phyloP scores from a whole-genome alignment of 2,113 vertebrate genomes.

The Catagonus wagneri region DNA sequence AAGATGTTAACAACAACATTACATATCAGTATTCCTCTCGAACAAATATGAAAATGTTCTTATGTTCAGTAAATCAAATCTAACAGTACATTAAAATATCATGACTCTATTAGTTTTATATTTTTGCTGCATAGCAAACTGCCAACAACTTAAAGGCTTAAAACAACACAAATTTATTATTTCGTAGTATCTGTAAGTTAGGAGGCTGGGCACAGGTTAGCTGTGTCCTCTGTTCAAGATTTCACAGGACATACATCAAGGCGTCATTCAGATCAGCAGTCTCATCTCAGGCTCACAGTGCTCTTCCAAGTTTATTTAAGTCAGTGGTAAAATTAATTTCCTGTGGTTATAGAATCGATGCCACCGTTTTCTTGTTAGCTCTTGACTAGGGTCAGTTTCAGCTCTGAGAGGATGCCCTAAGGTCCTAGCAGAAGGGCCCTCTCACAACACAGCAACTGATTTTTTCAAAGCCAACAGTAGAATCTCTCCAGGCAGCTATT shows the following conservation, averaged over 20 bases:
- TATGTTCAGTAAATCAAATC: not conserved
- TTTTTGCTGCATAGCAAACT: not conserved
- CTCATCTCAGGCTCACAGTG: not conserved
- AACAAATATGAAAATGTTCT: not conserved
- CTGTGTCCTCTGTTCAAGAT: not conserved
- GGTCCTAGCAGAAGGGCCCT: too few relatives aligned
- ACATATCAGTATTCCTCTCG: not conserved
- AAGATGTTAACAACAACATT: not conserved
- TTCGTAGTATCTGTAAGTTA: not conserved
- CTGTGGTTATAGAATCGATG: not conserved
- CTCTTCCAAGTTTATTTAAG: not conserved
- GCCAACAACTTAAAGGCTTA: not conserved
- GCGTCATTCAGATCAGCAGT: not conserved
- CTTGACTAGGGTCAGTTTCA: not conserved
- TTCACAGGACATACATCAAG: not conserved
- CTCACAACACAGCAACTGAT: not conserved
- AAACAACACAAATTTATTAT: not conserved
- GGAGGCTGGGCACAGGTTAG: not conserved
- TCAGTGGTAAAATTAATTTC: not conserved
- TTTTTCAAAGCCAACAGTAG: not conserved
- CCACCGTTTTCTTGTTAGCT: not conserved
- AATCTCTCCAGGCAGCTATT: not conserved
- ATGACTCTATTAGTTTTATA: not conserved
- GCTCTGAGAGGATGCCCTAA: not conserved
- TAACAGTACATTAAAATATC: not conserved